Evolutionary conservation across 2,888 invertebrate genomes (phyloP), one percentile per base, ranked within the genome.

Genomic region (Seira sanloemensis): DNA sequence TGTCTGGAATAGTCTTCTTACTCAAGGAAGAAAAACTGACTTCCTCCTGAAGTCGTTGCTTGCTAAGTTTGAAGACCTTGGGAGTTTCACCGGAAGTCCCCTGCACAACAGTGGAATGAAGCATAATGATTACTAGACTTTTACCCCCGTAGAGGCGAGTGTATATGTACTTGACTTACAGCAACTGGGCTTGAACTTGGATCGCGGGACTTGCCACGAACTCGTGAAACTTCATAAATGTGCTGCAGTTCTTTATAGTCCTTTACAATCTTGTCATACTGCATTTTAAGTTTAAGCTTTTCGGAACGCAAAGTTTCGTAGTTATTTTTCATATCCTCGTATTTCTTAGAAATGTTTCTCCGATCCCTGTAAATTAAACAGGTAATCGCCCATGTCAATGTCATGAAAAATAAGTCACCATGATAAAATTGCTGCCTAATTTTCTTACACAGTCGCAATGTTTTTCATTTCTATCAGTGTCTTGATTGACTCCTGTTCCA

Each of bases 11-110:
- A 0, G 58, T 58, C 37, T 12, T 4, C 5, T 4, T 7, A 37
- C 37, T 1, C 24, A 18, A 1, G 54, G 7, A 23, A 46, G 21
- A 27, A 21, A 5, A 0, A 26, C 5, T n/a, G 76, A n/a, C 5
- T 18, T 72, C 68, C 46, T 83, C 83, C 62, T 83, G 83, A n/a
- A 83, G 18, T 18, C 83, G 21, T 54, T 78, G 27, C 18, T 83
- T 83, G 5, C 18, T 73, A 2, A 72, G 16, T 1, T 68, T 66
- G 21, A 83, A 78, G 9, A 54, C 78, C 23, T 26, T 46, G 0
- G 83, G 83, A 24, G 76, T 82, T 4, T 26, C 46, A 25, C 7
- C 1, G 1, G 75, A 62, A 37, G 75, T 27, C 0, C 75, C 75
- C 75, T 75, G 62, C 21, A 26, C 18, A 26, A 69, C 18, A 16